phyloP scores from a whole-genome alignment of 2,888 invertebrate species.

The Unio pictorum region DNA sequence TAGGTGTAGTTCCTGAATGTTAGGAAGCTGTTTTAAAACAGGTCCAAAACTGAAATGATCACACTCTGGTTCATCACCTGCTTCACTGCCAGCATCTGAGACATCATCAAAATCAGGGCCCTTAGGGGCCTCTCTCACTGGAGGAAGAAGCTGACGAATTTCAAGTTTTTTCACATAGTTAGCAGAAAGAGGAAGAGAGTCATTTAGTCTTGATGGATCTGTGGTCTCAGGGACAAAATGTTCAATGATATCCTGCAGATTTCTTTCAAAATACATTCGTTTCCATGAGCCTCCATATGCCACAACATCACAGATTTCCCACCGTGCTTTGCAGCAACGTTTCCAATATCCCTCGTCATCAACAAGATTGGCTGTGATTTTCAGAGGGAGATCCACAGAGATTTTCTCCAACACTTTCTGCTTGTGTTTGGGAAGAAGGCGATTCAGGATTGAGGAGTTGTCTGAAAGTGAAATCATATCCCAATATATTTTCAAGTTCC shows the following conservation, averaged over 20 bases:
- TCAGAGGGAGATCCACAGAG: constrained; percentile 66
- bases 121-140: constrained; percentile 66
- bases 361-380: constrained; percentile 70
- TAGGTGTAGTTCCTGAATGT: constrained; percentile 68
- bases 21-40: constrained; percentile 62
- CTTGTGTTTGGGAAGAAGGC: constrained; percentile 66
- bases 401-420: constrained; percentile 67
- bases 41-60: constrained; percentile 71
- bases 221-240: constrained; percentile 70
- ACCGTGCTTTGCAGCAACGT: constrained; percentile 68
- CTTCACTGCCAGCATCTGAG: constrained; percentile 68
- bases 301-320: constrained; percentile 70
- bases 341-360: constrained; percentile 71
- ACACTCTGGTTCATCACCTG: constrained; percentile 67
- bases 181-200: constrained; percentile 63
- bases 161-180: constrained; percentile 67
- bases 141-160: constrained; percentile 69
- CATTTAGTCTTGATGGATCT: constrained; percentile 61
- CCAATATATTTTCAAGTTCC: neutral
- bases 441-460: constrained; percentile 65
- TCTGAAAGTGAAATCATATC: constrained; percentile 48
- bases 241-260: constrained; percentile 69
- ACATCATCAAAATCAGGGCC: constrained; percentile 66
- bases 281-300: constrained; percentile 70
- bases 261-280: constrained; percentile 71